Evolutionary conservation across 92 coral and sea anemone species (phyloP).

Genomic region (Parazoanthus darwini): DNA sequence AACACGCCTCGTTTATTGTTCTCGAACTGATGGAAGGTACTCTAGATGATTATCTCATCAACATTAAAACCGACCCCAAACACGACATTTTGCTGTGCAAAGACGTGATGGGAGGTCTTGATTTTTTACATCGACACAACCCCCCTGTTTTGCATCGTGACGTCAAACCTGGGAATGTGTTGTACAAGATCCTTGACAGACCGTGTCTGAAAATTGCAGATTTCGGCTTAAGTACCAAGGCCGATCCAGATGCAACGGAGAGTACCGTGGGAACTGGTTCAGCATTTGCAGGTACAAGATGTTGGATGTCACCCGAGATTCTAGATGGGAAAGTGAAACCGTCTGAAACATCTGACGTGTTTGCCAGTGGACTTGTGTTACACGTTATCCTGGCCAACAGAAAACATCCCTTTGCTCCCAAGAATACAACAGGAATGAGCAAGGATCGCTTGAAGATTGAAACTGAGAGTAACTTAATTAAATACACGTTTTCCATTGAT

Average conservation of each 20-base stretch:
- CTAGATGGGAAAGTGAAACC: constrained; percentile 1
- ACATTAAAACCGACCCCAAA: neutral
- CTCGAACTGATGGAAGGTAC: constrained; percentile 33
- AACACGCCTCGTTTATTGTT: neutral
- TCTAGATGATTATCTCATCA: neutral
- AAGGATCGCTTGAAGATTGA: neutral
- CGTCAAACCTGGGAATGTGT: constrained; percentile 33
- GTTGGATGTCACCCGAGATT: constrained; percentile 37
- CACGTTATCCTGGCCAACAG: constrained; percentile 4
- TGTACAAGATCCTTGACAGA: neutral
- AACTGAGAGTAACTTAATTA: neutral
- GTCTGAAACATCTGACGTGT: constrained; percentile 15
- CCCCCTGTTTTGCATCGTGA: constrained; percentile 29
- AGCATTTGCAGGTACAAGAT: constrained; percentile 12
- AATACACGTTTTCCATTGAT: neutral
- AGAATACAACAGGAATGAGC: neutral
- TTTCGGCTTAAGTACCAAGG: constrained; percentile 25
- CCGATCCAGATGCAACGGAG: neutral
- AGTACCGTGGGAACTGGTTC: constrained; percentile 15
- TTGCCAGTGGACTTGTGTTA: constrained; percentile 15
- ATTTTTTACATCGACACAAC: constrained; percentile 9
- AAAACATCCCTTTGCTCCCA: constrained; percentile 17
- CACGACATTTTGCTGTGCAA: neutral
- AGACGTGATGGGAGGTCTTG: constrained; percentile 32
- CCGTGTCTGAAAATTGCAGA: constrained; percentile 25